Percentiles rank a stretch among this genome's conserved stretches.
These are phyloP conservation scores for Brachionus koreanus DNA, from an alignment of 1,140 invertebrate species.

Conservation along the genomic window DNA sequence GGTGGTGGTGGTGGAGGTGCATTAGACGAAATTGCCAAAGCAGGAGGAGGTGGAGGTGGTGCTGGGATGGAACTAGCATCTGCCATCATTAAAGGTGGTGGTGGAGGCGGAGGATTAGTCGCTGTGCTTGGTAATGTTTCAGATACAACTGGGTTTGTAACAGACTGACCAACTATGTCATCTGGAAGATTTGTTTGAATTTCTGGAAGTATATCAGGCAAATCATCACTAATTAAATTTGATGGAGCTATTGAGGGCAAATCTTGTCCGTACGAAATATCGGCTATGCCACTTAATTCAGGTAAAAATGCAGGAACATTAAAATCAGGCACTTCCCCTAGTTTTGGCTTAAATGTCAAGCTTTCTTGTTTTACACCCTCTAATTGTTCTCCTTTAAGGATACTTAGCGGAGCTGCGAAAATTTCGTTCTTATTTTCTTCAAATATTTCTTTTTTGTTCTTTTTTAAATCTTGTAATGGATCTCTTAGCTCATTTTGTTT, in stretches of 20 bases:
- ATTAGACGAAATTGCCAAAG: background rate
- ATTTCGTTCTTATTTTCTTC: constrained; percentile 17
- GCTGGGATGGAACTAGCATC: background rate
- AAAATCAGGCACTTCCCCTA: constrained; percentile 40
- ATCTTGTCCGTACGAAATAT: constrained; percentile 37
- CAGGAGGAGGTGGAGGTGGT: constrained; percentile 23
- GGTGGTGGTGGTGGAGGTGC: background rate
- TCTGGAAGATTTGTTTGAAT: background rate
- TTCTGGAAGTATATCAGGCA: constrained; percentile 35
- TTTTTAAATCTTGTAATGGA: constrained; percentile 22
- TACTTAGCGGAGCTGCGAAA: constrained; percentile 7
- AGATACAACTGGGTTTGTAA: background rate
- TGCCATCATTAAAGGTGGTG: constrained; percentile 1
- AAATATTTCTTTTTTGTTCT: constrained; percentile 11
- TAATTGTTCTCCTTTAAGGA: constrained; percentile 37
- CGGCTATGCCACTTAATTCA: constrained; percentile 33
- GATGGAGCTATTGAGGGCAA: constrained; percentile 40
- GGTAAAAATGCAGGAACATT: constrained; percentile 41
- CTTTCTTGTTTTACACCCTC: constrained; percentile 11
- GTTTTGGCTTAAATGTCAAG: constrained; percentile 36
- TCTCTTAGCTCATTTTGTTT: constrained; percentile 37
- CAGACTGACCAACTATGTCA: background rate
- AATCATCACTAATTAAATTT: constrained; percentile 27
- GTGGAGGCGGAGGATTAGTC: background rate
- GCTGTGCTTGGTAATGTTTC: background rate